phyloP scores from a whole-genome alignment of 2,113 vertebrate species.

The Bufo gargarizans region DNA sequence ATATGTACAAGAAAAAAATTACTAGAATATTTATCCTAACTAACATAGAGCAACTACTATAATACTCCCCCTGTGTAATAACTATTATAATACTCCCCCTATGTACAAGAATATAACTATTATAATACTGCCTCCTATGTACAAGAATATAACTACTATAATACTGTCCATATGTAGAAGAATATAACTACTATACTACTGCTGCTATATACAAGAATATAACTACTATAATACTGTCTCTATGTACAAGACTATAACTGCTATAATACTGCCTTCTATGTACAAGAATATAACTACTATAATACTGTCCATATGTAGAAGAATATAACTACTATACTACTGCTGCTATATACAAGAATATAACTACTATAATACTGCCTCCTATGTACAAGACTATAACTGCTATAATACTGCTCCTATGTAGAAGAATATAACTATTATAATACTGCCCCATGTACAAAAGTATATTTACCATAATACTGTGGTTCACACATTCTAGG shows the following conservation, averaged over 20 bases:
- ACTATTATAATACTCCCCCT: neutral
- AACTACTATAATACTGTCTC: neutral
- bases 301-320: neutral
- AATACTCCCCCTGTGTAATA: neutral
- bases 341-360: neutral
- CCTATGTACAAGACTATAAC: neutral
- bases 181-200: neutral
- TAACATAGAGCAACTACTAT: no score
- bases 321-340: neutral
- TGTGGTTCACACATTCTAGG: no score
- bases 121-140: neutral
- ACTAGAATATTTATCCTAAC: no score
- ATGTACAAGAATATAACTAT: neutral
- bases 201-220: neutral
- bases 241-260: neutral
- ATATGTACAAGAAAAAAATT: no score
- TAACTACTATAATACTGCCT: neutral
- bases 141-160: neutral
- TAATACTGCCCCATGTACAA: no score
- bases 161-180: neutral
- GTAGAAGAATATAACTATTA: neutral
- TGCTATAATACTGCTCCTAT: neutral
- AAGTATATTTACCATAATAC: neutral
- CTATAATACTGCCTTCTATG: neutral
- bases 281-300: neutral